These are phyloP conservation scores for Ganaspis brasiliensis DNA, from an alignment of 2,888 invertebrate genomes.

Conservation along the genomic window DNA sequence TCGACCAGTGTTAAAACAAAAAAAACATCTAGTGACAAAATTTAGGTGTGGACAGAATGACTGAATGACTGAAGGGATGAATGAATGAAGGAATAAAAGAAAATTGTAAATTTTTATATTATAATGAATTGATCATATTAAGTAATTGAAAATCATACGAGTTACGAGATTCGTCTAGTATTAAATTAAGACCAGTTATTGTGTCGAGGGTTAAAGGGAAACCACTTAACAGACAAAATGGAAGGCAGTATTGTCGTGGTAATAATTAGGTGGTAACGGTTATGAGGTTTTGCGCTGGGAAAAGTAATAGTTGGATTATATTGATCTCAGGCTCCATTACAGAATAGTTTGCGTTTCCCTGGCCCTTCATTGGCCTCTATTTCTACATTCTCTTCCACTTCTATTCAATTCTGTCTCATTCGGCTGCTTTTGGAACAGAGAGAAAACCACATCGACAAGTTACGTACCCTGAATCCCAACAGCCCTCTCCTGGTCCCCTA, in stretches of 20 bases:
- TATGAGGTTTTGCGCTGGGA: slow-evolving; percentile 53
- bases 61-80: too few relatives aligned
- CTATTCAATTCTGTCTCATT: slow-evolving; percentile 45
- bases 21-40: too few relatives aligned
- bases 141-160: too few relatives aligned
- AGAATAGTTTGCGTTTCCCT: slow-evolving; percentile 43
- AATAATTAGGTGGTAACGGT: slow-evolving; percentile 71
- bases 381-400: slow-evolving; percentile 11
- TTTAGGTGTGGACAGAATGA: too few relatives aligned
- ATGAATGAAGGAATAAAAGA: too few relatives aligned
- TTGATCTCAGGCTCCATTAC: slow-evolving; percentile 54
- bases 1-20: too few relatives aligned
- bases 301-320: slow-evolving; percentile 50
- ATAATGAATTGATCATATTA: too few relatives aligned
- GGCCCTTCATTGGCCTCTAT: slow-evolving; percentile 49
- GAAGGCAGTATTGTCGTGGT: slow-evolving; percentile 57
- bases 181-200: neutral
- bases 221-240: slow-evolving; percentile 55
- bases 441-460: slow-evolving; percentile 70
- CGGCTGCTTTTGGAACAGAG: slow-evolving; percentile 58
- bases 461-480: slow-evolving; percentile 62
- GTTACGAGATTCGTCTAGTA: too few relatives aligned
- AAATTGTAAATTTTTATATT: too few relatives aligned
- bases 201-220: slow-evolving; percentile 43
- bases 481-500: slow-evolving; percentile 45